These are phyloP conservation scores for Tortrix viridana DNA, from an alignment of 2,888 invertebrate genomes.

Conservation along the genomic window DNA sequence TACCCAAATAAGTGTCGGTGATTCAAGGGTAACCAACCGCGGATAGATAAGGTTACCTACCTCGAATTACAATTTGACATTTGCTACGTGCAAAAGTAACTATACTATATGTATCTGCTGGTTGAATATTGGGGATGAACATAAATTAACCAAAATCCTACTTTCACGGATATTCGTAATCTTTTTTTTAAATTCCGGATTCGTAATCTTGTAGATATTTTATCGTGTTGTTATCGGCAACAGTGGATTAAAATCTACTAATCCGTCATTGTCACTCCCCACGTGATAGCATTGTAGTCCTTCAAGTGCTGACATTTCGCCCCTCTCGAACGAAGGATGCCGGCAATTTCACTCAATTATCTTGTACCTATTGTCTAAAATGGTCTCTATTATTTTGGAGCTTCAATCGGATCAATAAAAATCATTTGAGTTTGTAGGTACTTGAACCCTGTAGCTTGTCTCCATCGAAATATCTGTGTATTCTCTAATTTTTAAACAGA, in stretches of 20 bases:
- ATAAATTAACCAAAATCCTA: conserved; percentile 8
- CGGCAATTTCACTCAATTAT: conserved; percentile 30
- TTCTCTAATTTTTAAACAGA: too few species aligned
- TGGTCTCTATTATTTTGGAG: conserved; percentile 11
- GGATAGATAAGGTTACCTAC: too few species aligned
- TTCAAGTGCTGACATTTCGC: conserved; percentile 9
- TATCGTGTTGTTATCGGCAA: conserved; percentile 9
- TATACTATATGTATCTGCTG: too few species aligned
- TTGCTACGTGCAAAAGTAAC: too few species aligned
- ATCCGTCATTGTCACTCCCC: conserved; percentile 15
- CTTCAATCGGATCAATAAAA: not conserved
- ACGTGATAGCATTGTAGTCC: conserved; percentile 1
- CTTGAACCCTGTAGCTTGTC: too few species aligned
- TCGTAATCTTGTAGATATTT: not conserved
- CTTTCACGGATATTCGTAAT: not conserved
- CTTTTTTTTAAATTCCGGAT: too few species aligned
- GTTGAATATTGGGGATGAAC: not conserved
- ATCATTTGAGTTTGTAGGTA: too few species aligned
- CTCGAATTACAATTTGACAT: too few species aligned
- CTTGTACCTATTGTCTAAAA: conserved; percentile 13
- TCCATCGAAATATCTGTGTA: too few species aligned
- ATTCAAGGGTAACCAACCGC: too few species aligned
- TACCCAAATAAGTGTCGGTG: too few species aligned
- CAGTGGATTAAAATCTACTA: conserved; percentile 9
- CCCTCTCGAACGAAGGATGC: conserved; percentile 30